Evolutionary conservation across 2,797 vertebrate species (phyloP), one percentile per base, ranked within the genome.

Genomic region (Neostethus bicornis): DNA sequence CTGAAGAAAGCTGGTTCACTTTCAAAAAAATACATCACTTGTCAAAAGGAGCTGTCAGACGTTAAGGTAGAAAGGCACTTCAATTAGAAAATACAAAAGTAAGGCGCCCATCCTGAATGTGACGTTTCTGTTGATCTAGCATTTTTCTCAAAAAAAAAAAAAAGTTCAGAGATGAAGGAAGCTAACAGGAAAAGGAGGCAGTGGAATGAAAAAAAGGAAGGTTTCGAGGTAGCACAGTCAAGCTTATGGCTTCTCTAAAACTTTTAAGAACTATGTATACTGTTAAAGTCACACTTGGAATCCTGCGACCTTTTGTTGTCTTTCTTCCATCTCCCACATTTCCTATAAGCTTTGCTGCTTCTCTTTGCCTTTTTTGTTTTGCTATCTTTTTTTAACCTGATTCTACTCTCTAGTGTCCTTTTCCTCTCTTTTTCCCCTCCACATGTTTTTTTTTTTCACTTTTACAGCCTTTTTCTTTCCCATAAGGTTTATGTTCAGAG

Each of bases 11-110:
- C 79, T 76, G 86, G 90, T 84, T 84, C 67, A 77, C 85, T 83
- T 89, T 89, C 83, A 86, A 84, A 89, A n/a, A 87, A 87, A 81
- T 76, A 83, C 81, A 84, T 88, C 86, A 84, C 73, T 83, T 85
- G 87, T 91, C 87, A 89, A 89, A 89, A 84, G 83, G 75, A 83
- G 80, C 87, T 85, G 84, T 84, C 85, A 86, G 83, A 82, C 75
- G 46, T 86, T 86, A 86, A 86, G 85, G 79, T 66, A 79, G 82
- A 73, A 80, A 88, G 87, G 87, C 86, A 86, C 87, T 87, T 88
- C 87, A 89, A 89, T 91, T 90, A 90, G 80, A 87, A 54, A 65
- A 73, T 77, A 83, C 65, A 81, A 80, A 84, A 83, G 76, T 84
- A 79, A 86, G 73, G 65, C 51, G 42, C 69, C 52, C 67, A 74